A percentile compares a stretch with the other conserved stretches of the same genome.
phyloP scores from a whole-genome alignment of 2,113 vertebrate genomes.

The Carassius gibelio region DNA sequence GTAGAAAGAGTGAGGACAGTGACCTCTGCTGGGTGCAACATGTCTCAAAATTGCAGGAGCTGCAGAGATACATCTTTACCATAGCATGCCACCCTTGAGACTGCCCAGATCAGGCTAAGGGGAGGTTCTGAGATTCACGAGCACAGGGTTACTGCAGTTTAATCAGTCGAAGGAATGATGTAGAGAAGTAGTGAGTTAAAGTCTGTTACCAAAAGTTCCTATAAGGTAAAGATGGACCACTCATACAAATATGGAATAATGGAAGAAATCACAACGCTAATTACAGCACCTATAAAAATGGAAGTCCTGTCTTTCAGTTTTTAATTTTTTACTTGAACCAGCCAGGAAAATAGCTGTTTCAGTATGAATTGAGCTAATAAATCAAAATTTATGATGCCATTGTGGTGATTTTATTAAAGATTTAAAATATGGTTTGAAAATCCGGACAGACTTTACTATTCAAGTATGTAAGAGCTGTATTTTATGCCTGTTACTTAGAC shows the following conservation, averaged over 20 bases:
- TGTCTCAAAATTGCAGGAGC: neutral
- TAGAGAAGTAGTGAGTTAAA: too few species aligned
- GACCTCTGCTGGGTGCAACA: slow-evolving; percentile 49
- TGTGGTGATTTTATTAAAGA: neutral
- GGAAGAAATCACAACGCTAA: too few species aligned
- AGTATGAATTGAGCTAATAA: neutral
- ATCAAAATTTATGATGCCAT: neutral
- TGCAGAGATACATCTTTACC: neutral
- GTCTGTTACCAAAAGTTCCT: too few species aligned
- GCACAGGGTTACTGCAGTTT: neutral
- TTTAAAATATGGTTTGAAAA: neutral
- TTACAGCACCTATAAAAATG: neutral
- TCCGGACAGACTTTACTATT: neutral
- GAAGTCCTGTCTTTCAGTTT: neutral
- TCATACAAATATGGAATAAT: neutral
- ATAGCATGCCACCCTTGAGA: neutral
- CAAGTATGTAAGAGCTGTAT: neutral
- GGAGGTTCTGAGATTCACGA: neutral
- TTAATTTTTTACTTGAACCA: neutral
- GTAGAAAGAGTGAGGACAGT: slow-evolving; percentile 31
- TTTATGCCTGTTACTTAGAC: neutral
- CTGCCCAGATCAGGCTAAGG: neutral
- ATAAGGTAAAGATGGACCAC: neutral
- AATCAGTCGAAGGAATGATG: neutral
- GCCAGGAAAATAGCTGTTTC: neutral